These are phyloP conservation scores for Spodoptera exigua DNA, from an alignment of 2,888 invertebrate species.

Conservation along the genomic window DNA sequence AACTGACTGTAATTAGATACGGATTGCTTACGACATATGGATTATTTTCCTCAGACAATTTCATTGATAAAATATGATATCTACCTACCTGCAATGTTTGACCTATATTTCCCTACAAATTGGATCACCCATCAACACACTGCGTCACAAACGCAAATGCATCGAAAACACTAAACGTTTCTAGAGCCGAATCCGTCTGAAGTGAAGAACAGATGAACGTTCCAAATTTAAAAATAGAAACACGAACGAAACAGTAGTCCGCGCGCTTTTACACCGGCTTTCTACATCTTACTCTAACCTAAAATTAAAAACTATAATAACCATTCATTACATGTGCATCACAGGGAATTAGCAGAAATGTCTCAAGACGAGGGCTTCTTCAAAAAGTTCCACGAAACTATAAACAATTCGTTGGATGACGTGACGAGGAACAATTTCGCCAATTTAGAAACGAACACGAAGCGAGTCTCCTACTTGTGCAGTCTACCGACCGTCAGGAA, in stretches of 20 bases:
- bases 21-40: too few relatives aligned
- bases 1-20: too few relatives aligned
- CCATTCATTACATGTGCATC: conserved; percentile 54
- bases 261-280: conserved; percentile 70
- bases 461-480: conserved; percentile 91
- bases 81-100: too few relatives aligned
- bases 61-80: too few relatives aligned
- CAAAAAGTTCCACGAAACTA: conserved; percentile 90
- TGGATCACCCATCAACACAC: conserved; percentile 7
- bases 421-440: conserved; percentile 91
- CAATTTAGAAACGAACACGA: conserved; percentile 90
- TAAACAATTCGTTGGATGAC: conserved; percentile 87
- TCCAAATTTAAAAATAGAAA: conserved; percentile 84
- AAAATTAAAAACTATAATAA: conserved; percentile 50
- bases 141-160: conserved; percentile 30
- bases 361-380: conserved; percentile 88
- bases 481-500: conserved; percentile 84
- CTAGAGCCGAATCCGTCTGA: conserved; percentile 67
- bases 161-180: conserved; percentile 32
- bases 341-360: conserved; percentile 67
- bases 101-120: background rate
- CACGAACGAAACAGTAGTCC: conserved; percentile 66
- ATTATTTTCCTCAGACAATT: too few relatives aligned
- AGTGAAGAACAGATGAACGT: conserved; percentile 75
- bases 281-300: conserved; percentile 73